Evolutionary conservation across 2,888 invertebrate species (phyloP).

Genomic region (Mellilla xanthometata): DNA sequence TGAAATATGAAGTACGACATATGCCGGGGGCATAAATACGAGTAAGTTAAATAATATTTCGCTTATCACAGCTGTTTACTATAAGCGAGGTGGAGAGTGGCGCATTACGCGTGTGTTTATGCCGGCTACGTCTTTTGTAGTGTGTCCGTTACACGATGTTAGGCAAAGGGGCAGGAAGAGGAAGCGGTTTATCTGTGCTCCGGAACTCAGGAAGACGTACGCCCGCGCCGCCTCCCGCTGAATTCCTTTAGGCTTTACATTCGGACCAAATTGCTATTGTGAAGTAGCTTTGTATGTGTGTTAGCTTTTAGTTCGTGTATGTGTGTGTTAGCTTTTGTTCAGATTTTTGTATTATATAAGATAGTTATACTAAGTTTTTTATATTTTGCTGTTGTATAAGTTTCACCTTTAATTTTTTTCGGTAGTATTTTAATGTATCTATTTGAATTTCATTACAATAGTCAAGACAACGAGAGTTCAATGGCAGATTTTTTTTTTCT

Average conservation of each 20-base stretch:
- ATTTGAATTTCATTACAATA: too few species aligned
- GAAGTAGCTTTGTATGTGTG: slow-evolving; percentile 31
- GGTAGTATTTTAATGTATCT: too few species aligned
- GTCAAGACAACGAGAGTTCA: too few species aligned
- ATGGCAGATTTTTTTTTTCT: too few species aligned
- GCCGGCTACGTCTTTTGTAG: slow-evolving; percentile 68
- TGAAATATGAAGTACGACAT: slow-evolving; percentile 3
- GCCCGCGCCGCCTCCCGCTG: slow-evolving; percentile 55
- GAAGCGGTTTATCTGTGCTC: slow-evolving; percentile 79
- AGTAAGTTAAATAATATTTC: slow-evolving; percentile 32
- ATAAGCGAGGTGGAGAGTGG: slow-evolving; percentile 50
- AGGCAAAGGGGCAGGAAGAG: slow-evolving; percentile 77
- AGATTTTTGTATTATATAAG: slow-evolving; percentile 25
- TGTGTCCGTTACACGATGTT: slow-evolving; percentile 72
- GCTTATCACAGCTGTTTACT: slow-evolving; percentile 32
- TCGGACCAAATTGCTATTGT: slow-evolving; percentile 59
- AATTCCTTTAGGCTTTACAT: slow-evolving; percentile 72
- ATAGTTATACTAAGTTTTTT: slow-evolving; percentile 20
- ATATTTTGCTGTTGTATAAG: background rate
- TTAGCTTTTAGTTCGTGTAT: too few species aligned
- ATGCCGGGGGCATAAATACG: slow-evolving; percentile 17
- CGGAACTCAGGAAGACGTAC: slow-evolving; percentile 78
- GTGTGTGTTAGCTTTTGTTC: slow-evolving; percentile 24
- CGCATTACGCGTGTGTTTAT: slow-evolving; percentile 54
- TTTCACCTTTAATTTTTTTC: too few species aligned